These are phyloP conservation scores for Petromus typicus DNA, from an alignment of 2,113 vertebrate genomes.

Conservation along the genomic window DNA sequence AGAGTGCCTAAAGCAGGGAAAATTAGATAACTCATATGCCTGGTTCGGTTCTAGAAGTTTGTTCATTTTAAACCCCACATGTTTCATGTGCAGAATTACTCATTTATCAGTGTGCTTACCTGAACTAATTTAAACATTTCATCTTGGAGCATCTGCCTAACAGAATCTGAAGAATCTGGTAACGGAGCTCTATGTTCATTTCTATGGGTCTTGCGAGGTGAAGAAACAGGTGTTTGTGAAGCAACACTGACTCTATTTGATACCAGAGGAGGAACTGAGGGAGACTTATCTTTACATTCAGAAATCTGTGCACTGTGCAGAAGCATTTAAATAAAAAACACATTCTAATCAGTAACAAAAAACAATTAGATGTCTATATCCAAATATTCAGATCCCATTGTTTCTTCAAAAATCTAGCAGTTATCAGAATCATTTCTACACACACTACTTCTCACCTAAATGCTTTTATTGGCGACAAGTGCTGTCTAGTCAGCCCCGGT, in stretches of 20 bases:
- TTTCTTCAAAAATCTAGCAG: background rate
- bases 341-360: background rate
- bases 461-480: background rate
- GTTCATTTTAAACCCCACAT: background rate
- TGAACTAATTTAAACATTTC: conserved; percentile 96
- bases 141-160: conserved; percentile 92
- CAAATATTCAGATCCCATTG: background rate
- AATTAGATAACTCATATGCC: background rate
- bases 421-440: background rate
- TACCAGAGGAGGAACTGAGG: conserved; percentile 12
- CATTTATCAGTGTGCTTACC: conserved; percentile 83
- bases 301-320: conserved; percentile 60
- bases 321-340: conserved; percentile 54
- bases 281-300: conserved; percentile 47
- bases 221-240: conserved; percentile 56
- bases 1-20: background rate
- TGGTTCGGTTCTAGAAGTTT: background rate
- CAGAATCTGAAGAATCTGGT: conserved; percentile 79
- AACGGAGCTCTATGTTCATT: conserved; percentile 60
- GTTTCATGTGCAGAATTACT: background rate
- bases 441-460: background rate
- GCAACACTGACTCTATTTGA: conserved; percentile 53
- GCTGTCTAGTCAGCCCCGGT: background rate
- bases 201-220: conserved; percentile 51
- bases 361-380: background rate